Evolutionary conservation across 1,140 invertebrate species (phyloP), one percentile per base, ranked within the genome.

Genomic region (Zeugodacus cucurbitae): DNA sequence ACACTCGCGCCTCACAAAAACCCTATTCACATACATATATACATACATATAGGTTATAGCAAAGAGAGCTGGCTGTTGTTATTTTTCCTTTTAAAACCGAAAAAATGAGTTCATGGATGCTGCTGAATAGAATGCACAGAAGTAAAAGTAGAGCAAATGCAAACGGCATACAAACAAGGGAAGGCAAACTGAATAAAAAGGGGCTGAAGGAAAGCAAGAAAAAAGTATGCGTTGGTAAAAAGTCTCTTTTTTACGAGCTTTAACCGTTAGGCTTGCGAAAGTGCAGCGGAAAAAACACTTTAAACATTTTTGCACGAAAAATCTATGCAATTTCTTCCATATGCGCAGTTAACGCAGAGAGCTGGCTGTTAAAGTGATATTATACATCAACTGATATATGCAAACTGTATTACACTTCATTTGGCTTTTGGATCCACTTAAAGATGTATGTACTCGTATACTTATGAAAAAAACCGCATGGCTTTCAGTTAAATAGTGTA

Each of bases 51-150:
- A n/a, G n/a, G n/a, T n/a, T n/a, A n/a, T n/a, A n/a, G n/a, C n/a
- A n/a, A n/a, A n/a, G n/a, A 26, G 26, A 10, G 8, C 11, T 14
- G 4, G 34, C 34, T 70, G 14, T 34, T 70, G 58, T 62, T 62
- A 41, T 48, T 82, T 70, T 82, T 48, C 41, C 48, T 48, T 82
- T 29, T 54, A 3, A 82, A 82, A 54, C 10, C 37, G 41, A 48
- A 82, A 78, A 82, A 82, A 82, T 82, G 74, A 82, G 74, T 82
- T 82, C 74, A 82, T 82, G 74, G 74, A 82, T 82, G 74, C 74
- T 82, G 74, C 44, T 82, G 74, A 82, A 82, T 54, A 41, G 41
- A 82, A 41, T 82, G 74, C n/a, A n/a, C n/a, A 29, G 48, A 78
- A 26, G 74, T 48, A 82, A 82, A 82, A 82, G 74, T 82, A 82